Base-by-base conservation (phyloP, 37 sponge, comb jelly and placozoan genomes). In the Spongilla lacustris region DNA sequence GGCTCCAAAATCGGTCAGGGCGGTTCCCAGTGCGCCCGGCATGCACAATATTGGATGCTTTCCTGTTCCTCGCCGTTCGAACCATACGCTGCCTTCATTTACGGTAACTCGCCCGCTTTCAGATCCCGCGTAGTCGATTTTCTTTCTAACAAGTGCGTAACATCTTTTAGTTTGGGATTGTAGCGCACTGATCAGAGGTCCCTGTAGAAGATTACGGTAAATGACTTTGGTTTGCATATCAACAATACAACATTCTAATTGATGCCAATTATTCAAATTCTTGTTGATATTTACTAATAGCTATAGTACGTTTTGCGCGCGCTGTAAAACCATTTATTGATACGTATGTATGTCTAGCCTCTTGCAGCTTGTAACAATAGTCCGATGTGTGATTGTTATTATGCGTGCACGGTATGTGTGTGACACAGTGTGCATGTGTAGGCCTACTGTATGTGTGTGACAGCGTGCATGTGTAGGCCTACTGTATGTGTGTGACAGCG, bases 11-110 rank as follows among this genome's bases (percentile, higher is more conserved):
- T 84, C 85, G 17, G 74, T 69, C 24, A n/a, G 27, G 21, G 71
- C 85, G 29, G 77, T 89, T 21, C 89, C 84, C 50, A 89, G 49
- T 21, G 85, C 79, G 13, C 89, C 89, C 11, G 89, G 85, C 23
- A 89, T 89, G 50, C 85, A 89, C 19, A 89, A 50, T 5, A 89
- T 23, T 19, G 85, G 33, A 46, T 78, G 89, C 33, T 27, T 25
- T 19, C 89, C 89, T 5, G 34, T 29, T 14, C 89, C 89, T 1
- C 79, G 6, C 33, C 67, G 46, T 41, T 73, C 80, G 48, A 83
- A 87, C 36, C 79, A 81, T 46, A 87, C 17, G 14, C 73, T 35
- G 8, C 72, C 88, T 30, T 76, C 88, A 33, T 87, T 46, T 6
- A 82, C 80, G 3, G 17, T 6, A 22, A 79, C 66, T 72, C 46